phyloP scores from a whole-genome alignment of 2,797 vertebrate species.

The Yasuhikotakia modesta region DNA sequence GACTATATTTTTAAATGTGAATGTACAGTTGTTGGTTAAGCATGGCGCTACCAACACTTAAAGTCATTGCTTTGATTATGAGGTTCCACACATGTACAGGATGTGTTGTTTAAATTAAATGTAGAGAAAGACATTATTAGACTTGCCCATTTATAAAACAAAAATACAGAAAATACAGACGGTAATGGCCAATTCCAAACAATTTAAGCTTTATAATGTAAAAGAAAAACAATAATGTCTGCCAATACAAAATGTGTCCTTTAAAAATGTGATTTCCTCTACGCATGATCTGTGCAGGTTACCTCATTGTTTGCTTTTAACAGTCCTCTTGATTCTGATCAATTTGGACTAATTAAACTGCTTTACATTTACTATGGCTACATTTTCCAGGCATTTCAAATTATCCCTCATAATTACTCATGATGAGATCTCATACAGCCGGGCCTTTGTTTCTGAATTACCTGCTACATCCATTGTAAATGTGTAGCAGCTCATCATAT shows the following conservation, averaged over 20 bases:
- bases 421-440: conserved; percentile 57
- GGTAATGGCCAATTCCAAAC: conserved; percentile 47
- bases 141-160: conserved; percentile 24
- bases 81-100: too few relatives aligned
- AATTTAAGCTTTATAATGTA: conserved; percentile 39
- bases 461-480: conserved; percentile 57
- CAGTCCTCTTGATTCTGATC: conserved; percentile 67
- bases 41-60: background rate
- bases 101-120: too few relatives aligned
- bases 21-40: background rate
- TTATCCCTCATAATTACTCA: conserved; percentile 62
- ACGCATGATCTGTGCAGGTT: conserved; percentile 56
- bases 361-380: conserved; percentile 64
- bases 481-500: conserved; percentile 44
- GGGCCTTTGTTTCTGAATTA: conserved; percentile 62
- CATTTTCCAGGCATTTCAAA: conserved; percentile 63
- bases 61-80: too few relatives aligned
- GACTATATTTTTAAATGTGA: background rate
- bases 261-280: conserved; percentile 50
- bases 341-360: conserved; percentile 68
- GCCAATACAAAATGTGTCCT: conserved; percentile 40
- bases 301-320: conserved; percentile 65
- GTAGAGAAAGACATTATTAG: conserved; percentile 16
- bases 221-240: conserved; percentile 39
- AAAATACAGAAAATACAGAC: conserved; percentile 22